Conservation (phyloP, 2,888 invertebrate genomes). For the Molanna angustata region DNA sequence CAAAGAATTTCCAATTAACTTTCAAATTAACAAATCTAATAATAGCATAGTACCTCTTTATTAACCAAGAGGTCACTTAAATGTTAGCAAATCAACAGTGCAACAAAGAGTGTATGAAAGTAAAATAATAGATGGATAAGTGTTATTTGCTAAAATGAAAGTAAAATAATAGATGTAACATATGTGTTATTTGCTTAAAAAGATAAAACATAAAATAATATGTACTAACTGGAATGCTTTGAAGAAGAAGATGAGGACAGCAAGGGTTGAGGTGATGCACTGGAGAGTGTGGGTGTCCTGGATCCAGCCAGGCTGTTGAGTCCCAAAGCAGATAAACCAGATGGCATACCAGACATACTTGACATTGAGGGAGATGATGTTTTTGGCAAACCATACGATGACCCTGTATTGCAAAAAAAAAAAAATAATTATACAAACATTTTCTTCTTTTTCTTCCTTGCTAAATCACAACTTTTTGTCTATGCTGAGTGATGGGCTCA, state of each 20-base stretch:
- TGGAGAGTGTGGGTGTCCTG: slow-evolving; percentile 24
- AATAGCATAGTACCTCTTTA: no score
- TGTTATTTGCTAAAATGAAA: no score
- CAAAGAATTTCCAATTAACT: no score
- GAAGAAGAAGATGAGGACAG: slow-evolving; percentile 15
- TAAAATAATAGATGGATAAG: no score
- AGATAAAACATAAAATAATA: no score
- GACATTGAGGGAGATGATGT: slow-evolving; percentile 54
- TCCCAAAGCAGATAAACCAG: slow-evolving; percentile 37
- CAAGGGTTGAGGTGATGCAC: slow-evolving; percentile 33
- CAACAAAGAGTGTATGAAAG: no score
- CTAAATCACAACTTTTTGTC: background rate
- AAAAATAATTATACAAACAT: background rate
- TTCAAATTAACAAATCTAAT: no score
- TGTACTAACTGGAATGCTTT: slow-evolving; percentile 25
- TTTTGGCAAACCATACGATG: slow-evolving; percentile 52
- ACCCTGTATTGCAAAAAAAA: slow-evolving; percentile 41
- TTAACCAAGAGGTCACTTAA: no score
- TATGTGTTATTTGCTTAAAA: no score
- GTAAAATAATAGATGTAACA: no score
- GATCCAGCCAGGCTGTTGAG: slow-evolving; percentile 45
- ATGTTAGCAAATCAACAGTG: no score
- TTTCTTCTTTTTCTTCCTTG: background rate
- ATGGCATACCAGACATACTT: slow-evolving; percentile 39
- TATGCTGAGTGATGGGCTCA: background rate